These are phyloP conservation scores for human (Homo sapiens) DNA, from an alignment of 2,113 vertebrate species.

Conservation along the genomic window GRCh38 chr4:163772001-163772500, in stretches of 20 bases:
- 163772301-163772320: not conserved
- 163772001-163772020: not conserved
- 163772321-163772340: not conserved
- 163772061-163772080: not conserved
- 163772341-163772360: not conserved
- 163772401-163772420: not conserved
- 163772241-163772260: not conserved
- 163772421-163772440: not conserved
- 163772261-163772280: not conserved
- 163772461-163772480: not conserved
- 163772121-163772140: not conserved
- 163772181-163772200: not conserved
- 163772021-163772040: not conserved
- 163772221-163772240: not conserved
- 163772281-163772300: not conserved
- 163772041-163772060: not conserved
- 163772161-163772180: not conserved
- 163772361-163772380: not conserved
- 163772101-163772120: not conserved
- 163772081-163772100: not conserved
- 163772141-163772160: not conserved
- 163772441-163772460: not conserved
- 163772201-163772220: not conserved
- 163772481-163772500: not conserved
- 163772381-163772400: not conserved